phyloP scores from a whole-genome alignment of 1,140 invertebrate genomes.

The Pygmarrhopalites habei region DNA sequence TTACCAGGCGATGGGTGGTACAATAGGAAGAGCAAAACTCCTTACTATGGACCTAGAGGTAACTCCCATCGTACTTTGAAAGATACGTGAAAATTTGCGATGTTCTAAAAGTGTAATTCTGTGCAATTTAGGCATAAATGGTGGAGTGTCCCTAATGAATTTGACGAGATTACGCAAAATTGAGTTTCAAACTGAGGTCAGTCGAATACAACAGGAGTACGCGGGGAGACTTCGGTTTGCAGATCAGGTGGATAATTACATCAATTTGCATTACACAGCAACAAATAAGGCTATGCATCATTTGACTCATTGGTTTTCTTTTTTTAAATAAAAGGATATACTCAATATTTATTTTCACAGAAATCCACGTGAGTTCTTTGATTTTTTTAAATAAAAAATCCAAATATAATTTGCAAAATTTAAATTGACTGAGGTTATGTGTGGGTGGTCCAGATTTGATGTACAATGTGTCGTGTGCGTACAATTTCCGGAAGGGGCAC shows the following conservation, averaged over 20 bases:
- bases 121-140: slow-evolving; percentile 84
- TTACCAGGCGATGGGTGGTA: slow-evolving; percentile 90
- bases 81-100: neutral
- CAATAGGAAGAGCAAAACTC: slow-evolving; percentile 88
- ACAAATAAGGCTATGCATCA: too few species aligned
- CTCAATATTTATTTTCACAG: slow-evolving; percentile 92
- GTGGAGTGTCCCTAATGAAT: slow-evolving; percentile 96
- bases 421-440: neutral
- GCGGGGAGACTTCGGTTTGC: slow-evolving; percentile 85
- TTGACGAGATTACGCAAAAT: slow-evolving; percentile 80
- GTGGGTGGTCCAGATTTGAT: neutral
- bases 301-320: too few species aligned
- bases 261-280: too few species aligned
- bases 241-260: too few species aligned
- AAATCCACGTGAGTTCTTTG: slow-evolving; percentile 59
- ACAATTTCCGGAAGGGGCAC: slow-evolving; percentile 5
- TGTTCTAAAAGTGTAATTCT: too few species aligned
- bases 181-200: slow-evolving; percentile 73
- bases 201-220: slow-evolving; percentile 77
- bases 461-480: slow-evolving; percentile 12
- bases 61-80: slow-evolving; percentile 9
- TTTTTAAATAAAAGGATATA: too few species aligned
- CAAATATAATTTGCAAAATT: too few species aligned
- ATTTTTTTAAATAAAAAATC: too few species aligned
- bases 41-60: slow-evolving; percentile 82